A percentile compares a stretch with the other conserved stretches of the same genome.
phyloP scores from a whole-genome alignment of 1,140 invertebrate species.

The Reticulitermes speratus region DNA sequence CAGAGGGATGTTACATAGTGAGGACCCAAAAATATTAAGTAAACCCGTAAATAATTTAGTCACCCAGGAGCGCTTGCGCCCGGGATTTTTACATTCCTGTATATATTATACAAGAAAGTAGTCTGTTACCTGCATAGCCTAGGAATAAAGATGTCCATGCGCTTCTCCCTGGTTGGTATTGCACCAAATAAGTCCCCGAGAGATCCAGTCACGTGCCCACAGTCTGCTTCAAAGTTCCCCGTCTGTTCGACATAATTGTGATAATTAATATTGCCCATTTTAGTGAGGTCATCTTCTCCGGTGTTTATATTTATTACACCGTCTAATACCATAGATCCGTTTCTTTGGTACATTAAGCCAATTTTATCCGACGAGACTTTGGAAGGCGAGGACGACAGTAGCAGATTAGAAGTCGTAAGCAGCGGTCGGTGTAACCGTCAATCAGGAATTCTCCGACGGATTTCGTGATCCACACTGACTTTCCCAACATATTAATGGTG shows the following conservation, averaged over 20 bases:
- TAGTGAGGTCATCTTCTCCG: not conserved
- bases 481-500: conserved; percentile 52
- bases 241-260: not conserved
- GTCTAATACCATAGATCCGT: not conserved
- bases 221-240: not conserved
- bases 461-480: conserved; percentile 59
- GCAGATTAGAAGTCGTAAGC: conserved; percentile 52
- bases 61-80: too few relatives aligned
- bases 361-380: conserved; percentile 67
- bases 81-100: too few relatives aligned
- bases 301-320: not conserved
- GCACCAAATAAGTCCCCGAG: not conserved
- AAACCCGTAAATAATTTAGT: too few relatives aligned
- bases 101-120: too few relatives aligned
- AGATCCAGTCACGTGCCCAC: not conserved
- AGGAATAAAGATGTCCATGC: not conserved
- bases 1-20: too few relatives aligned
- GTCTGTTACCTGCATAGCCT: not conserved
- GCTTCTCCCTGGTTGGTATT: not conserved
- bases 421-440: conserved; percentile 72
- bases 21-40: too few relatives aligned
- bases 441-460: conserved; percentile 67
- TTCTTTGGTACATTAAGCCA: conserved; percentile 70
- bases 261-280: not conserved
- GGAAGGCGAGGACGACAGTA: conserved; percentile 53